Evolutionary conservation across 1,140 invertebrate species (phyloP), one percentile per base, ranked within the genome.

Genomic region (Hirudo medicinalis): DNA sequence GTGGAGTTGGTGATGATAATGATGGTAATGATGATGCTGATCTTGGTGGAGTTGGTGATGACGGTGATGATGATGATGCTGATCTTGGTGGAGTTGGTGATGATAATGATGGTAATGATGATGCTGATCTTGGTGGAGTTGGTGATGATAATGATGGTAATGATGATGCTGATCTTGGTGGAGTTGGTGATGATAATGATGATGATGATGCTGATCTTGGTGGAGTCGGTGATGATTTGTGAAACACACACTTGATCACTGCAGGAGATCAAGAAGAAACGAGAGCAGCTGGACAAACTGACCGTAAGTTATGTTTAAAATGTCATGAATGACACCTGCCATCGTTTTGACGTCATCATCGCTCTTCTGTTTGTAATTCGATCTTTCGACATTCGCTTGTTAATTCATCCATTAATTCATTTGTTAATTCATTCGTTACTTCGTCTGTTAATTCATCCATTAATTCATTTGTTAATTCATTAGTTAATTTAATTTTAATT

Each of bases 191-290:
- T 36, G 32, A 6, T 36, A 6, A 6, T 36, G 32, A 36, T 36
- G 32, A 6, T 36, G 32, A 36, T 36, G 32, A 36, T 36, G 32
- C 2, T 36, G 32, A 36, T 36, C 2, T 3, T 36, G 32, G 6
- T 6, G 32, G 32, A 3, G 32, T 2, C 6, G 32, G 32, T 36
- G 32, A 36, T 36, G 19, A 43, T 68, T 68, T 32, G n/a, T 68
- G 36, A 29, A 68, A n/a, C 0, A 57, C 20, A 15, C 20, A 2
- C 8, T 68, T 32, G 32, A 68, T 32, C 2, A 36, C 15, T 22
- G 3, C 72, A 80, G 79, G 79, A 81, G 74, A 82, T 82, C 27
- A 75, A 75, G 63, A 78, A 77, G 70, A 81, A 81, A 70, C 76
- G 76, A 72, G 79, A 80, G 72, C 75, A 78, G 71, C 71, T 82